phyloP scores from a whole-genome alignment of 1,140 invertebrate genomes.

The Scaptomyza montana region DNA sequence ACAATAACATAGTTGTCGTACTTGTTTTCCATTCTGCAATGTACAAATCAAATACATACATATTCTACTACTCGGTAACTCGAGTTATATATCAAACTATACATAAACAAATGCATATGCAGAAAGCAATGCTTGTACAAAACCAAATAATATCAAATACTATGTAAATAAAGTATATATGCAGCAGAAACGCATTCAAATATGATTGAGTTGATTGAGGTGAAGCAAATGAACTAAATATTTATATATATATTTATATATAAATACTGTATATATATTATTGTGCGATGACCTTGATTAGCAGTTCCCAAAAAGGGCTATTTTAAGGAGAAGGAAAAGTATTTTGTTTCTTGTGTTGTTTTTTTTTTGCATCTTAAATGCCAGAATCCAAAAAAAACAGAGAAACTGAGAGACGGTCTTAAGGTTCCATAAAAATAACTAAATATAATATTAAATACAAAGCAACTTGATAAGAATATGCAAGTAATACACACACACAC shows the following conservation, averaged over 20 bases:
- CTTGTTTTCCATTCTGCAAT: conserved; percentile 7
- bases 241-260: neutral
- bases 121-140: conserved; percentile 1
- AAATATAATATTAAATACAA: neutral
- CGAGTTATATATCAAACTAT: neutral
- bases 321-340: no score
- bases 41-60: conserved; percentile 12
- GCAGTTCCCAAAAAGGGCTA: neutral
- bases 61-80: no score
- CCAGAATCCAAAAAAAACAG: conserved; percentile 8
- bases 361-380: neutral
- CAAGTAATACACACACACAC: conserved; percentile 38
- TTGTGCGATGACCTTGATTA: neutral
- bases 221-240: neutral
- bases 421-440: conserved; percentile 41
- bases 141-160: neutral
- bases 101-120: neutral
- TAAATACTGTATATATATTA: conserved; percentile 2
- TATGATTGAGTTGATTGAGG: neutral
- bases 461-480: conserved; percentile 28
- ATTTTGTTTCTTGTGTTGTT: neutral
- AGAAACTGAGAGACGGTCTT: conserved; percentile 36
- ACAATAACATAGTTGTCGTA: no score
- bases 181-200: neutral
- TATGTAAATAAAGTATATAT: conserved; percentile 11